phyloP scores from a whole-genome alignment of 2,113 vertebrate genomes.

The Ageneiosus marmoratus region DNA sequence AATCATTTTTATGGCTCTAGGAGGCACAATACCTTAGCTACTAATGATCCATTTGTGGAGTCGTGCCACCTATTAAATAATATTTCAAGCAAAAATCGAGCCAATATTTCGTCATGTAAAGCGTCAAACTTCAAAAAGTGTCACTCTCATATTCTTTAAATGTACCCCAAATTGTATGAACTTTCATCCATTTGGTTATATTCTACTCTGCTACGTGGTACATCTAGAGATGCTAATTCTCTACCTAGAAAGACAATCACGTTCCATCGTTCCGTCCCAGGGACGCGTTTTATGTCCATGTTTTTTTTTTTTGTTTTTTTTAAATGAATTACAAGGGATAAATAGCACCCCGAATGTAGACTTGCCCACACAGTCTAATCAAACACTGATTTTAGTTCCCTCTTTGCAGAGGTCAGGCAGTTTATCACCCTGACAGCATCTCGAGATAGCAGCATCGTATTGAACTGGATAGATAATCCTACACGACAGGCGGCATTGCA shows the following conservation, averaged over 20 bases:
- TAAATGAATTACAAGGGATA: neutral
- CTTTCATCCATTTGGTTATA: too few species aligned
- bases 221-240: neutral
- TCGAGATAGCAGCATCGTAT: neutral
- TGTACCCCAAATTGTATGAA: too few species aligned
- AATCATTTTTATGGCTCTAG: too few species aligned
- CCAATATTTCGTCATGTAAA: too few species aligned
- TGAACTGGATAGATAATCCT: neutral
- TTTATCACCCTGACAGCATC: slow-evolving; percentile 24
- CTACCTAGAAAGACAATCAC: neutral
- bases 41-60: too few species aligned
- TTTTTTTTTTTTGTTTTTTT: neutral
- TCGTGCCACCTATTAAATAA: too few species aligned
- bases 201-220: too few species aligned
- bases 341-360: neutral
- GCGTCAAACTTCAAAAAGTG: too few species aligned
- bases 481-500: neutral
- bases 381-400: neutral
- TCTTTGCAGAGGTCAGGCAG: neutral
- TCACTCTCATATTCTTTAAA: too few species aligned
- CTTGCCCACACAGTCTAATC: neutral
- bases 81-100: too few species aligned
- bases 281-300: neutral
- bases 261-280: neutral
- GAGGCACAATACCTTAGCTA: too few species aligned